Conservation (phyloP, 2,113 vertebrate genomes). For the Pseudorhombus dupliciocellatus region DNA sequence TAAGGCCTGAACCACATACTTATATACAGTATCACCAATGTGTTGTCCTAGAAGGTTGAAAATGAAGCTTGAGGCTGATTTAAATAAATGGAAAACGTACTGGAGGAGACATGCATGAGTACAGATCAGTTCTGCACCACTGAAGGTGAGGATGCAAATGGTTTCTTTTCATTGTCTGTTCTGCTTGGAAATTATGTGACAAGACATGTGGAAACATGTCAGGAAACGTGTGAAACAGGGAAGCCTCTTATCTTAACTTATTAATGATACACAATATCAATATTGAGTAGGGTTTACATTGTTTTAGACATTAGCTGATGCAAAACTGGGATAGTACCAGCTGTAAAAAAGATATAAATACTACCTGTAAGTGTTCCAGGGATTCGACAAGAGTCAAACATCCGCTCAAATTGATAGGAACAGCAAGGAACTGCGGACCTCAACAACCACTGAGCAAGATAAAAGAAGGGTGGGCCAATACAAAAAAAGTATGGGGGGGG, state of each 20-base stretch:
- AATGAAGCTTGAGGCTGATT: too few species aligned
- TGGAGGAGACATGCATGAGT: too few species aligned
- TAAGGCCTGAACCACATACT: too few species aligned
- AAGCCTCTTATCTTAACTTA: not conserved
- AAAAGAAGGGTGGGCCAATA: constrained; percentile 38
- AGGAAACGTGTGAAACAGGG: not conserved
- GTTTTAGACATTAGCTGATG: not conserved
- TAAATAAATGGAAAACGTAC: too few species aligned
- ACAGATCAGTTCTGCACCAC: too few species aligned
- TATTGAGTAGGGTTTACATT: not conserved
- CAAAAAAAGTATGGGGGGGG: constrained; percentile 11
- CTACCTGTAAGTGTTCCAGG: constrained; percentile 86
- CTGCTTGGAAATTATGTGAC: not conserved
- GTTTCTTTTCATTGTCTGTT: not conserved
- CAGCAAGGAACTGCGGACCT: constrained; percentile 87
- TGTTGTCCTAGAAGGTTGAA: too few species aligned
- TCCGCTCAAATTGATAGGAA: constrained; percentile 87
- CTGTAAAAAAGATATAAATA: constrained; percentile 37
- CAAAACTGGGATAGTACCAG: constrained; percentile 8
- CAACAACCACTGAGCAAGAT: constrained; percentile 83
- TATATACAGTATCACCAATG: too few species aligned
- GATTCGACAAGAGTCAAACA: constrained; percentile 88
- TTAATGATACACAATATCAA: not conserved
- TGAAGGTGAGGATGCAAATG: too few species aligned
- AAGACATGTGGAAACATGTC: not conserved